Evolutionary conservation across 2,888 invertebrate species (phyloP).

Genomic region (Timema podura): DNA sequence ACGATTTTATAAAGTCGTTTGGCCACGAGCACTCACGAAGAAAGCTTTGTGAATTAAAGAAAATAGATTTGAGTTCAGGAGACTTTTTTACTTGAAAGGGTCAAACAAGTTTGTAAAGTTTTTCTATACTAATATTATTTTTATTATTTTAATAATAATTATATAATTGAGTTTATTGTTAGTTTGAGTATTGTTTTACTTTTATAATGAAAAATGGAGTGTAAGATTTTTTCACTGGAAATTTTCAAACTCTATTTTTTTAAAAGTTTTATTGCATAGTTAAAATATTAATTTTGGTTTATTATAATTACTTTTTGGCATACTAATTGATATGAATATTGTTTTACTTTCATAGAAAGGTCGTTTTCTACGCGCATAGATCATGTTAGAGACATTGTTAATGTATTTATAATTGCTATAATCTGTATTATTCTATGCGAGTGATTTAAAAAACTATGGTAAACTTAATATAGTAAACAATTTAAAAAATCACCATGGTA

Average conservation of each 20-base stretch:
- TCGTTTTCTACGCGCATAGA: neutral
- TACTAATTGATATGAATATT: neutral
- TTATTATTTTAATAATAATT: neutral
- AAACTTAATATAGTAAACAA: too few relatives aligned
- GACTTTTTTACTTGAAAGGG: neutral
- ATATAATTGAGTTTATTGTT: neutral
- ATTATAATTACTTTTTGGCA: neutral
- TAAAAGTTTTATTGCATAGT: neutral
- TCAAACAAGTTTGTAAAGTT: slow-evolving; percentile 3
- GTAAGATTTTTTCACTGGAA: neutral
- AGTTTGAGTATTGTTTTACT: neutral
- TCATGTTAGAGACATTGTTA: too few relatives aligned
- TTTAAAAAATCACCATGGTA: too few relatives aligned
- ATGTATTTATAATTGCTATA: too few relatives aligned
- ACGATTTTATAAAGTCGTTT: neutral
- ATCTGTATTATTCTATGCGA: too few relatives aligned
- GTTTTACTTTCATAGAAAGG: neutral
- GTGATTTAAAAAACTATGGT: too few relatives aligned
- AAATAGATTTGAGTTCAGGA: neutral
- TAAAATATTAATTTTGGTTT: neutral
- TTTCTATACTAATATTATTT: neutral
- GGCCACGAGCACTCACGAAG: neutral
- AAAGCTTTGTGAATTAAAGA: neutral
- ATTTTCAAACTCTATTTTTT: neutral
- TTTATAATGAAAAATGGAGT: neutral